Base-by-base conservation (phyloP, 2,888 invertebrate genomes). In the Lacanobia oleracea region DNA sequence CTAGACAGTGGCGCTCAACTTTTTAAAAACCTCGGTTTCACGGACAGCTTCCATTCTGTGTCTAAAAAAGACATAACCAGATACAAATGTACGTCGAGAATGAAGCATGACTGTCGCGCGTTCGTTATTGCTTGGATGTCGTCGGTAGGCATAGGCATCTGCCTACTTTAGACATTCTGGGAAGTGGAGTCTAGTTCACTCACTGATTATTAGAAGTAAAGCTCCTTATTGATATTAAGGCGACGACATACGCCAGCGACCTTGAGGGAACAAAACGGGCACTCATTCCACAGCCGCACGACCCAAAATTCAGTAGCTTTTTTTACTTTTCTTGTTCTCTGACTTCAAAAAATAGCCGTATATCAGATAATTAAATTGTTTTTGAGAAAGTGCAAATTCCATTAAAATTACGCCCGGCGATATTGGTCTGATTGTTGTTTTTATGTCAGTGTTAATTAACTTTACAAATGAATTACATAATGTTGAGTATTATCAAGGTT, bases 1-100 rank as follows among this genome's bases (percentile, higher is more conserved):
- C 54, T 86, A 18, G 23, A 70, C 8, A 84, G 80, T 59, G 87
- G 87, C 8, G 88, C 84, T 59, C 78, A 78, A 57, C 77, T 88
- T 23, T 79, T 84, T 43, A 85, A 79, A 80, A 79, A 81, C 54
- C 71, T 78, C 1, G 74, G 82, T 16, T 88, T 85, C 50, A 88
- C 88, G 0, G 88, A 85, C 64, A 81, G 82, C 37, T 78, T 70
- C 51, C 83, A 81, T 21, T 74, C 69, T 40, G 14, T 51, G 6
- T 68, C 81, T 1, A 83, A 75, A 21, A n/a, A n/a, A n/a, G n/a
- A n/a, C n/a, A 62, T 12, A 14, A 80, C 50, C 0, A 56, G 84
- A 2, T 85, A 81, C 68, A 85, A 83, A 61, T 85, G 84, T 43
- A 84, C 84, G 0, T 85, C 85, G 0, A 54, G 75, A 67, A 81